Evolutionary conservation across 2,113 vertebrate species (phyloP).

Genomic region (Hystrix brachyura): DNA sequence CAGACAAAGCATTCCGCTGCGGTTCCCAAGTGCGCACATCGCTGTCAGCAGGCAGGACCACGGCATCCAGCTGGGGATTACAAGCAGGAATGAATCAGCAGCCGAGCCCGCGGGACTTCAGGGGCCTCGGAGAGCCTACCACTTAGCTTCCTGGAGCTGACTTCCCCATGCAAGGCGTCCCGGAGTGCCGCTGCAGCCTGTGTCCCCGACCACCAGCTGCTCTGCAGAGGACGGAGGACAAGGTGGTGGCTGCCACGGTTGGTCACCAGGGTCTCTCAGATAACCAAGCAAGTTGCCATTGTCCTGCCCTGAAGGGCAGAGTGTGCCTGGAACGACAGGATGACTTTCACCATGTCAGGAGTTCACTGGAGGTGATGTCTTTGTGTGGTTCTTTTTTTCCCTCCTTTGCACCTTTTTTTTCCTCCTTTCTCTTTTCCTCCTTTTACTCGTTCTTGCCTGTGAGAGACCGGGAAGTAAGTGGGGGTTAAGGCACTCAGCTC

Average conservation of each 20-base stretch:
- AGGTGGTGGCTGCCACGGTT: slow-evolving; percentile 16
- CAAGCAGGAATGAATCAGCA: slow-evolving; percentile 68
- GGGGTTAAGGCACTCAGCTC: neutral
- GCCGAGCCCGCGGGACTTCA: slow-evolving; percentile 65
- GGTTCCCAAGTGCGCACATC: slow-evolving; percentile 30
- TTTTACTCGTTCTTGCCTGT: slow-evolving; percentile 50
- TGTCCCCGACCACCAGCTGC: neutral
- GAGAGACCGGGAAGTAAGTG: slow-evolving; percentile 71
- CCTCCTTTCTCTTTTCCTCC: neutral
- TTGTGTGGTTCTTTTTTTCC: slow-evolving; percentile 7
- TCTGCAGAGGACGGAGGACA: slow-evolving; percentile 60
- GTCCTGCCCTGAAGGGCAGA: slow-evolving; percentile 76
- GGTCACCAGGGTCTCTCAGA: slow-evolving; percentile 48
- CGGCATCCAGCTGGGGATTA: slow-evolving; percentile 57
- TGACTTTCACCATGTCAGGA: slow-evolving; percentile 78
- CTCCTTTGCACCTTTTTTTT: slow-evolving; percentile 35
- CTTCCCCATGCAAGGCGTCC: slow-evolving; percentile 69
- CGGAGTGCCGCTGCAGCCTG: slow-evolving; percentile 50
- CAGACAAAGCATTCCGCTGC: slow-evolving; percentile 88
- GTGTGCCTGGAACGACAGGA: slow-evolving; percentile 61
- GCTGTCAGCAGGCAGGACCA: slow-evolving; percentile 35
- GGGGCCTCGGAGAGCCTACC: neutral
- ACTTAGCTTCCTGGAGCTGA: slow-evolving; percentile 56
- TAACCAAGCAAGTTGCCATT: slow-evolving; percentile 59
- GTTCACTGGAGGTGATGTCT: slow-evolving; percentile 79